Base-by-base conservation (phyloP, 2,888 invertebrate species). In the Cataglyphis albicans region DNA sequence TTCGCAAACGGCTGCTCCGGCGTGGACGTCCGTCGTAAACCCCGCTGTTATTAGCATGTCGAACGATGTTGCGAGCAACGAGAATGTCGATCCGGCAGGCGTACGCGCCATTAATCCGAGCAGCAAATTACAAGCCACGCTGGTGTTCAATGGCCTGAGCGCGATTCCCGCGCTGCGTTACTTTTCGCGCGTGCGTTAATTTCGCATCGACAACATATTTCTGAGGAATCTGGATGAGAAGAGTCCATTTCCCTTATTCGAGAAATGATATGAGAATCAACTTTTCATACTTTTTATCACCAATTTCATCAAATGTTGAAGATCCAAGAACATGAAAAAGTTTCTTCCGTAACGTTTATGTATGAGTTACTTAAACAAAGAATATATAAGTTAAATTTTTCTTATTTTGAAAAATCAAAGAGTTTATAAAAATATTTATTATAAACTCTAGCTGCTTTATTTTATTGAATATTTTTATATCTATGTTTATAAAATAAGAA, bases 21-120 rank as follows among this genome's bases (percentile, higher is more conserved):
- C 64, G 64, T 68, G 55, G 9, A 61, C 21, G 35, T 18, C 18
- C 32, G 74, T 64, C 70, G 78, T 32, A 63, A 48, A 76, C 35
- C 21, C 64, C 73, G 82, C 18, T 80, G 73, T 84, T 84, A 78
- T 82, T 82, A 78, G 82, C 78, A 78, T 84, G 76, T 82, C 74
- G 82, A 84, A 84, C 84, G 82, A 74, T 59, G 57, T 55, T 73
- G 75, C 81, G 74, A 81, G 74, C 29, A 84, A 74, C 82, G 81
- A 65, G 83, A 73, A 72, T 48, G 80, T 82, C 78, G 83, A 85
- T 85, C 64, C 65, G 81, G 67, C 81, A 55, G 72, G 59, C 75
- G 73, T 84, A 70, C 87, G 84, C 82, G 64, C 84, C 87, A 87
- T 87, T 87, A 86, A 86, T 84, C 73, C 84, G 41, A 38, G 38